These are phyloP conservation scores for Panopea generosa DNA, from an alignment of 2,888 invertebrate genomes.

Conservation along the genomic window DNA sequence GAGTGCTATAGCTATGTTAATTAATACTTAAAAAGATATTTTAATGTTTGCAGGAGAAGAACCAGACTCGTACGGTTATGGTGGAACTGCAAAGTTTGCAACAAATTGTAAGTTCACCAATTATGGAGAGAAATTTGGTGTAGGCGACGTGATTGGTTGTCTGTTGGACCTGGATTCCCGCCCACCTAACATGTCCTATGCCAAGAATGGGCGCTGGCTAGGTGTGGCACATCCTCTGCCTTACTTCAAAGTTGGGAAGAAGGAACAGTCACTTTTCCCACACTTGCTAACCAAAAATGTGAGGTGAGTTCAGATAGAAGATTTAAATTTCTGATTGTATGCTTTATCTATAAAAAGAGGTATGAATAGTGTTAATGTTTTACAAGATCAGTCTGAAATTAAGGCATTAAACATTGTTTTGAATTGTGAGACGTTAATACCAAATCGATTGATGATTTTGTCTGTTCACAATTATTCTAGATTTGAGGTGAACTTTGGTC, in stretches of 20 bases:
- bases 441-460: too few relatives aligned
- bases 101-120: constrained; percentile 91
- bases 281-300: constrained; percentile 96
- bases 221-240: constrained; percentile 91
- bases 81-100: constrained; percentile 93
- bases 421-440: too few relatives aligned
- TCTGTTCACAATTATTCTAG: too few relatives aligned
- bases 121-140: constrained; percentile 90
- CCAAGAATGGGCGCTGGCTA: constrained; percentile 92
- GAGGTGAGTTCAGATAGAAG: constrained; percentile 71
- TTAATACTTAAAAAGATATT: too few relatives aligned
- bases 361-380: too few relatives aligned
- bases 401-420: too few relatives aligned
- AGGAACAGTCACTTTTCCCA: constrained; percentile 92
- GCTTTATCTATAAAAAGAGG: too few relatives aligned
- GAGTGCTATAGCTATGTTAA: too few relatives aligned
- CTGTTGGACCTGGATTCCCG: constrained; percentile 90
- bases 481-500: constrained; percentile 94
- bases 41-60: constrained; percentile 92
- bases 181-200: constrained; percentile 91
- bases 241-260: constrained; percentile 87
- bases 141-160: constrained; percentile 93
- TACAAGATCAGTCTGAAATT: too few relatives aligned
- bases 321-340: too few relatives aligned
- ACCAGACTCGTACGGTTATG: constrained; percentile 91